These are phyloP conservation scores for Hemiprocne comata DNA, from an alignment of 2,113 vertebrate genomes.

Conservation along the genomic window DNA sequence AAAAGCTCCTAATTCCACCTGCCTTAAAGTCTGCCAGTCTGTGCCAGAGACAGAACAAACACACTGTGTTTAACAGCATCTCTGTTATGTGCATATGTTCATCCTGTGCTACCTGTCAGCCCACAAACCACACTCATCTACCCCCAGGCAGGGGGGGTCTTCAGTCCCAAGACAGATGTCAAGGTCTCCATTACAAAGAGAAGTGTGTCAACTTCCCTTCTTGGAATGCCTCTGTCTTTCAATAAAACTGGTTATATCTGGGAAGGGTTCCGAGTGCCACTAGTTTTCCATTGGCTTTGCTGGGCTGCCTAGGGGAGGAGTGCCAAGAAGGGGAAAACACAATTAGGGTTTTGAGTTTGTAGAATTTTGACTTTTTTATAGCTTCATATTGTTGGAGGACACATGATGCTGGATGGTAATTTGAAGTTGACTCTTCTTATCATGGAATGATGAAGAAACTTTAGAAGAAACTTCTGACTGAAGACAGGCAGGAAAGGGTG, in stretches of 20 bases:
- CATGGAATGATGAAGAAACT: background rate
- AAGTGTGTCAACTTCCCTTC: background rate
- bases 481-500: background rate
- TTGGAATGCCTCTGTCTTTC: background rate
- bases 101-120: background rate
- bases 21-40: background rate
- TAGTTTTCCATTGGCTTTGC: background rate
- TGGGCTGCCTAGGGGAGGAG: background rate
- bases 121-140: background rate
- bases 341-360: background rate
- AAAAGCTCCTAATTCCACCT: background rate
- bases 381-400: background rate
- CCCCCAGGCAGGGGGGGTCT: background rate
- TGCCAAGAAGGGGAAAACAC: background rate
- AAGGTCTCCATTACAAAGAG: background rate
- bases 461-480: too few species aligned
- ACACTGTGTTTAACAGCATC: background rate
- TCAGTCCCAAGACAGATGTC: background rate
- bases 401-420: background rate
- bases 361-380: background rate
- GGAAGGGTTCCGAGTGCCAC: background rate
- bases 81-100: background rate
- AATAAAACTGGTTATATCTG: background rate
- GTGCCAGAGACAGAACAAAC: rapidly evolving
- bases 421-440: background rate